Conservation (phyloP, 2,888 invertebrate genomes). For the Idaea straminata region DNA sequence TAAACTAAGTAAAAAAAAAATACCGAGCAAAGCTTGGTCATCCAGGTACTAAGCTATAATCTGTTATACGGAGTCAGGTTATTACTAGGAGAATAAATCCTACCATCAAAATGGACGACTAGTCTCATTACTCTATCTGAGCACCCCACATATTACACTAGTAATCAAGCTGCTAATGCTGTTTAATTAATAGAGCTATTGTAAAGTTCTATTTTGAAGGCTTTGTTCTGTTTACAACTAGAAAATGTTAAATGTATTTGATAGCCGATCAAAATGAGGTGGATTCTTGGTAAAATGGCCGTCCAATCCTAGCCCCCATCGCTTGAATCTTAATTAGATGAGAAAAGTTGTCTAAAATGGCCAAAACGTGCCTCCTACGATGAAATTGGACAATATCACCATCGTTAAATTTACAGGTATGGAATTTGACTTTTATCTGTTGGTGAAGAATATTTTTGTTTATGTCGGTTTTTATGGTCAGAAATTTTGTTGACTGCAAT, state of each 20-base stretch:
- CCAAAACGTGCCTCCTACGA: conserved; percentile 44
- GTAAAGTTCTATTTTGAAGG: background rate
- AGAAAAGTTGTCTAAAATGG: conserved; percentile 46
- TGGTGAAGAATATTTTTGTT: background rate
- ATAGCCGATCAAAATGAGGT: conserved; percentile 29
- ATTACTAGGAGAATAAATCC: too few species aligned
- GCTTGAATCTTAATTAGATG: conserved; percentile 46
- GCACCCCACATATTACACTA: too few species aligned
- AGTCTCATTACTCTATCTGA: too few species aligned
- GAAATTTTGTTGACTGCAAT: background rate
- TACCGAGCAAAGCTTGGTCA: too few species aligned
- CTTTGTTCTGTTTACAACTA: conserved; percentile 3
- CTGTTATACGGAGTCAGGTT: too few species aligned
- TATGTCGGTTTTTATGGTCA: background rate
- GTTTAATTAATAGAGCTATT: too few species aligned
- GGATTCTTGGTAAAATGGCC: conserved; percentile 20
- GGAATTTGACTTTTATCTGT: conserved; percentile 20
- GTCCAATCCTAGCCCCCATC: conserved; percentile 34
- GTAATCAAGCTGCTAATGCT: too few species aligned
- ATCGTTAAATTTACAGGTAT: conserved; percentile 20
- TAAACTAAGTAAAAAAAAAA: too few species aligned
- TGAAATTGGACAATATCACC: conserved; percentile 33
- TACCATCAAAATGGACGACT: too few species aligned
- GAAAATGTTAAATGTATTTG: background rate
- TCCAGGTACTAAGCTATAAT: too few species aligned